Conservation (phyloP, 2,797 vertebrate species). For the Centroberyx gerrardi region DNA sequence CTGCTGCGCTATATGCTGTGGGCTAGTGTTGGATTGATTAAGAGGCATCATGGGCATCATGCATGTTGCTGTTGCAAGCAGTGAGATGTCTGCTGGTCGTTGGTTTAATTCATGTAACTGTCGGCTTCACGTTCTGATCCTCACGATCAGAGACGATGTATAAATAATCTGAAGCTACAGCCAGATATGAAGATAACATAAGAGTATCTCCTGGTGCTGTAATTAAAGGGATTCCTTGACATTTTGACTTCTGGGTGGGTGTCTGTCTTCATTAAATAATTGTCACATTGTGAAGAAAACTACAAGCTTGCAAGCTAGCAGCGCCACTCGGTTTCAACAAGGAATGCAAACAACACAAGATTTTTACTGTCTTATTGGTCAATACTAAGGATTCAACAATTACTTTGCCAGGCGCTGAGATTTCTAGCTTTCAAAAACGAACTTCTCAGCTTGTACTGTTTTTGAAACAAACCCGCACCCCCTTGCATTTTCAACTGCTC, state of each 20-base stretch:
- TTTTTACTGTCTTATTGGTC: no score
- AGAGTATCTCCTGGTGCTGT: background rate
- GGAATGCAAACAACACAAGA: no score
- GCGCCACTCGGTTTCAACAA: no score
- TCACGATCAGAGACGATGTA: conserved; percentile 32
- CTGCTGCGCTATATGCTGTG: conserved; percentile 31
- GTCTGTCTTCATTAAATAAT: background rate
- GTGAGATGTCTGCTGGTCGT: conserved; percentile 38
- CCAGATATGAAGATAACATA: background rate
- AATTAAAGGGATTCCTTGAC: conserved; percentile 1
- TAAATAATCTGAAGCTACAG: conserved; percentile 24
- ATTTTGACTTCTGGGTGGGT: background rate
- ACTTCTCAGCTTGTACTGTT: no score
- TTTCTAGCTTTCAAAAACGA: no score
- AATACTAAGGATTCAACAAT: no score
- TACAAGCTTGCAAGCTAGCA: no score
- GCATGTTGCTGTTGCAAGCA: conserved; percentile 72
- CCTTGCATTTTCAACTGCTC: no score
- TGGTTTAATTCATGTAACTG: conserved; percentile 20
- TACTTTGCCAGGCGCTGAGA: no score
- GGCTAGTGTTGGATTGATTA: conserved; percentile 62
- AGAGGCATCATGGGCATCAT: conserved; percentile 72
- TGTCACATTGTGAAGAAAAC: background rate
- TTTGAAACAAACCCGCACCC: no score
- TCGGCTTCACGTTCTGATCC: conserved; percentile 48